Evolutionary conservation across 2,797 vertebrate species (phyloP), one percentile per base, ranked within the genome.

Genomic region (Ctenopoma kingsleyae): DNA sequence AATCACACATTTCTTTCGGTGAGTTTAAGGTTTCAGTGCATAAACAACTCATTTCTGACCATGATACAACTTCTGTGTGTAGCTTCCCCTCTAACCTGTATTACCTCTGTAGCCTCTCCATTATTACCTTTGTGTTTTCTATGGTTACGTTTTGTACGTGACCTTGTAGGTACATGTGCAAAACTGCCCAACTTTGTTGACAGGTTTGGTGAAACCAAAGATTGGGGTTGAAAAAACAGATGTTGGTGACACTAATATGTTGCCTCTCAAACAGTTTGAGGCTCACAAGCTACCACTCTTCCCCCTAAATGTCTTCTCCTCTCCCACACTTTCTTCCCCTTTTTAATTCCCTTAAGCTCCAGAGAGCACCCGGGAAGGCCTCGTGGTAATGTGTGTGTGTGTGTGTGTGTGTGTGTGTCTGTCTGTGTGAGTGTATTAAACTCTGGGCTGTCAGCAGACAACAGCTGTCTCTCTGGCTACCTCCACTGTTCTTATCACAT

Each of bases 391-490:
- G 71, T 62, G 17, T 47, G 36, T 38, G 41, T 44, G 41, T 44
- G 48, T 64, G 25, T 64, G 44, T 58, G 55, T 51, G 12, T 78
- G 25, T 30, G 72, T 65, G 79, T 74, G 71, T 62, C 69, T 62
- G 17, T 58, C 50, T 51, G 12, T 78, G 25, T 30, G 70, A 65
- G 79, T 74, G 71, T 63, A 47, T 83, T 63, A 72, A 74, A 83
- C 56, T 68, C 63, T 19, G 67, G 68, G 54, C 84, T 92, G 89
- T 92, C 89, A 87, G 84, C 88, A 89, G 88, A 87, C 84, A 87
- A 77, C 92, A 94, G 93, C 93, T 93, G 93, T 85, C 82, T 84
- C 83, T 81, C 67, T 69, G 72, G 64, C 86, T 64, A 79, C 87
- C 82, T 82, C 80, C 70, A 46, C 74, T 79, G 75, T 82, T 80